A percentile compares a stretch with the other conserved stretches of the same genome.
Conservation (phyloP, 2,888 invertebrate species). For the Tenthredo livida region DNA sequence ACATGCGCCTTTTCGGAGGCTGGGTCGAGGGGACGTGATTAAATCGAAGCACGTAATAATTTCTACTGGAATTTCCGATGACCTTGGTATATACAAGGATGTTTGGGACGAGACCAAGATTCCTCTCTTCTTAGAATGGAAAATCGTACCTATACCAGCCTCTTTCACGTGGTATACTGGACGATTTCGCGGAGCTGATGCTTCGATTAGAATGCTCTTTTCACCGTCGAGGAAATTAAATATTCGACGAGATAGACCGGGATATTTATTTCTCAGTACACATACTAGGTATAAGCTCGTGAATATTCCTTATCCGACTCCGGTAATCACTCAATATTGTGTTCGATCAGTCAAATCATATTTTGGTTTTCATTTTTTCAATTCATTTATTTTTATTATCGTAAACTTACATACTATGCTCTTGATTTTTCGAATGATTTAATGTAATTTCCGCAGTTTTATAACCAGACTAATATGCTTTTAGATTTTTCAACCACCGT, state of each 20-base stretch:
- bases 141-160: not conserved
- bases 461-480: not conserved
- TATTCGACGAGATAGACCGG: not conserved
- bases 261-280: not conserved
- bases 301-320: not conserved
- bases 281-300: not conserved
- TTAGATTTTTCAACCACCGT: not conserved
- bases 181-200: not conserved
- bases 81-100: constrained; percentile 45
- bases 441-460: not conserved
- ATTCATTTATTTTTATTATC: not conserved
- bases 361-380: not conserved
- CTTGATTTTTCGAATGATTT: not conserved
- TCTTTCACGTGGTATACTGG: not conserved
- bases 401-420: not conserved
- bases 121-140: not conserved
- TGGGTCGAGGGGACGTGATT: constrained; percentile 36
- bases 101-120: constrained; percentile 44
- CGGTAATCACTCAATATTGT: not conserved
- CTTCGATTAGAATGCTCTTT: constrained; percentile 2
- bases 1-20: constrained; percentile 12
- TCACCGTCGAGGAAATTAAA: constrained; percentile 1
- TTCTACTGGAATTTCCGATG: constrained; percentile 43
- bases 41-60: constrained; percentile 51
- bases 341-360: not conserved